Evolutionary conservation across 2,888 invertebrate genomes (phyloP), one percentile per base, ranked within the genome.

Genomic region (Cloeon dipterum): DNA sequence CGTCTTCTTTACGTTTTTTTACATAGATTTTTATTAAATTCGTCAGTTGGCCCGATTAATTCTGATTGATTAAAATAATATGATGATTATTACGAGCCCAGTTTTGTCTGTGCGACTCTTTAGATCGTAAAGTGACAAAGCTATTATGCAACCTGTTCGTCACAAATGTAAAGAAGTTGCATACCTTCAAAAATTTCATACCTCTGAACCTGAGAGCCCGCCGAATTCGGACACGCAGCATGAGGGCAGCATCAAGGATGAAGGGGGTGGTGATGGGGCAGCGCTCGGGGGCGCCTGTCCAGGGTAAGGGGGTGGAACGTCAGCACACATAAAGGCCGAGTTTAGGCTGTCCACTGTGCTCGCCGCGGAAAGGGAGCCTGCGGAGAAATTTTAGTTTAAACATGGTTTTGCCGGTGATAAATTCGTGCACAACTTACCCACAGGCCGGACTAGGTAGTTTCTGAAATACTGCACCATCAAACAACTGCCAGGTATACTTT

Each of bases 301-400:
- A 23, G 29, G 36, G 38, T 26, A 39, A 21, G 17, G 36, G 18
- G 21, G 36, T 29, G 29, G 29, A 10, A 29, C 29, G n/a, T 29
- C 29, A 25, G 29, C n/a, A 59, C 81, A 82, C 57, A 81, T 73
- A 59, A 76, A 82, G 62, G 79, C 82, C 48, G 82, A 83, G 59
- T 75, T 82, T 49, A 83, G 64, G 45, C 82, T 83, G 57, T 83
- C 83, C 47, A 78, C 70, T 44, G 82, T 83, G 59, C 82, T 83
- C 42, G 82, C 74, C 47, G 79, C 81, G 42, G 82, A 82, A 47
- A 83, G 51, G 42, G 82, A 75, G 41, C 75, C 76, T 71, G 52
- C 16, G 61, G 59, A 38, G 38, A 34, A 4, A 10, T 32, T 13
- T 13, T 32, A 14, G 7, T 10, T 8, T 17, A 7, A 7, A 14